A percentile compares a stretch with the other conserved stretches of the same genome.
Evolutionary conservation across 1,140 invertebrate genomes (phyloP).

Genomic region (Stenopsyche tienmushanensis): DNA sequence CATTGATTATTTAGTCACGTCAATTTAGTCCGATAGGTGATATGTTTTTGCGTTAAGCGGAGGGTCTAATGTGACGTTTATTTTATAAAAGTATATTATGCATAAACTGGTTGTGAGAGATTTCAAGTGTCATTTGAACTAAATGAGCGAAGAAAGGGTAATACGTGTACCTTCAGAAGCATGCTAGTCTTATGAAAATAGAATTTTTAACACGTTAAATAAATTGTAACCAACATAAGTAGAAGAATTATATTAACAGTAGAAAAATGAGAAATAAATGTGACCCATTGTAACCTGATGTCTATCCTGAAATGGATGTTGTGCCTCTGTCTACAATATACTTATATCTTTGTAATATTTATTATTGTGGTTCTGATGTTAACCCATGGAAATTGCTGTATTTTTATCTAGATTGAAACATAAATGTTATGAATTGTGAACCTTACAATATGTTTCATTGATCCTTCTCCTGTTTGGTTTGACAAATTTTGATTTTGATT

Average conservation of each 20-base stretch:
- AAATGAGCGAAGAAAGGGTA: slow-evolving; percentile 39
- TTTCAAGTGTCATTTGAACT: slow-evolving; percentile 36
- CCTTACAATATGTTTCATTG: slow-evolving; percentile 1
- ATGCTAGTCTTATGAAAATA: slow-evolving; percentile 40
- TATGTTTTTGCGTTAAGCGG: too few relatives aligned
- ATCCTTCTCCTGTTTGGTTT: not conserved
- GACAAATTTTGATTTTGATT: not conserved
- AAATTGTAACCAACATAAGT: slow-evolving; percentile 12
- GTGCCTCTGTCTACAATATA: slow-evolving; percentile 39
- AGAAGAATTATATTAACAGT: slow-evolving; percentile 8
- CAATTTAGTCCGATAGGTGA: too few relatives aligned
- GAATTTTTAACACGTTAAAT: slow-evolving; percentile 16
- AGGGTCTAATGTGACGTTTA: too few relatives aligned
- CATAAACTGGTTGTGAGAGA: slow-evolving; percentile 39
- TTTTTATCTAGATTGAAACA: slow-evolving; percentile 40
- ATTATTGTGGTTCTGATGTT: slow-evolving; percentile 31
- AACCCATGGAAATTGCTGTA: slow-evolving; percentile 36
- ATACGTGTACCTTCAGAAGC: slow-evolving; percentile 36
- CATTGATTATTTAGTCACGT: too few relatives aligned
- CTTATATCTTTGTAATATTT: slow-evolving; percentile 38
- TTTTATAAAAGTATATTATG: not conserved
- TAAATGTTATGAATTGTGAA: slow-evolving; percentile 40
- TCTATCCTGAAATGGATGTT: slow-evolving; percentile 40
- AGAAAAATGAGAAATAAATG: slow-evolving; percentile 2
- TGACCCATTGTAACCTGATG: slow-evolving; percentile 33